A percentile compares a stretch with the other conserved stretches of the same genome.
phyloP scores from a whole-genome alignment of 2,113 vertebrate genomes.

The Motacilla tschutschensis region DNA sequence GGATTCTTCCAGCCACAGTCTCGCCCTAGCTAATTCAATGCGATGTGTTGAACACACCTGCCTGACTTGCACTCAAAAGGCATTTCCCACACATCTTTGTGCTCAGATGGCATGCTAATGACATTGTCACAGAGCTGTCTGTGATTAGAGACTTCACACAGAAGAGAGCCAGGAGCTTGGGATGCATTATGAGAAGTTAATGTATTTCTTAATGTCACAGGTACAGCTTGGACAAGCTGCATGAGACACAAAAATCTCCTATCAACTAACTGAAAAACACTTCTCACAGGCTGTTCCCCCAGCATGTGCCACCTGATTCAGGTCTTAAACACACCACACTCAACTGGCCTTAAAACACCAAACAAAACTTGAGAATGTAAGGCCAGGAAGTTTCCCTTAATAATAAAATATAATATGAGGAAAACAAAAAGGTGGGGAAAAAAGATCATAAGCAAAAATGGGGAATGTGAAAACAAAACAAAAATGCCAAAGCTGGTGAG shows the following conservation, averaged over 20 bases:
- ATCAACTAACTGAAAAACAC: neutral
- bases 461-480: neutral
- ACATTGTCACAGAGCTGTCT: neutral
- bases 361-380: neutral
- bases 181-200: neutral
- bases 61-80: neutral
- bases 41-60: fast-evolving
- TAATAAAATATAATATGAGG: neutral
- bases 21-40: neutral
- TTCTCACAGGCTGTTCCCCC: neutral
- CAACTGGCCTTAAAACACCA: neutral
- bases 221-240: neutral
- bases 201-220: neutral
- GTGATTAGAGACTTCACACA: neutral
- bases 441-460: neutral
- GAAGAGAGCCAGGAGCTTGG: neutral
- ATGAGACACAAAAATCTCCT: neutral
- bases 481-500: neutral
- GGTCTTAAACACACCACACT: neutral
- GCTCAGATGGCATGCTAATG: neutral
- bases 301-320: neutral
- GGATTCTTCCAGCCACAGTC: neutral
- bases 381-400: neutral
- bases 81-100: neutral
- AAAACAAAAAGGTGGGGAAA: neutral